Evolutionary conservation across 2,888 invertebrate genomes (phyloP).

Genomic region (Orthonevra nobilis): DNA sequence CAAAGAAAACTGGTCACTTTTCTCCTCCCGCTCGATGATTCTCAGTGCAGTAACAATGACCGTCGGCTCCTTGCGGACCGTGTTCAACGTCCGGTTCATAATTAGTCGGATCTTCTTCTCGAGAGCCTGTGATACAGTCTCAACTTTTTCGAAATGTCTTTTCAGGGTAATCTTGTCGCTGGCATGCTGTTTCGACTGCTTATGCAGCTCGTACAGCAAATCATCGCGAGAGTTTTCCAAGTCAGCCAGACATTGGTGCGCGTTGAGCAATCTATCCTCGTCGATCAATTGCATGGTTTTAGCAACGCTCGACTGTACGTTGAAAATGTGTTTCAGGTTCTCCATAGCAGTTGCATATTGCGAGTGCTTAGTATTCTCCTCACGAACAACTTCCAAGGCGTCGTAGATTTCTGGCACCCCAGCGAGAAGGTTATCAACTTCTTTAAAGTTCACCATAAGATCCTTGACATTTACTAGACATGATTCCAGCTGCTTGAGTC

Average conservation of each 20-base stretch:
- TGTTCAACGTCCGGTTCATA: constrained; percentile 93
- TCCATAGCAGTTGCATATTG: constrained; percentile 99
- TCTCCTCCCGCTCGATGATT: constrained; percentile 98
- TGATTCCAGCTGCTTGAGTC: constrained; percentile 92
- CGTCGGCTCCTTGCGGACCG: constrained; percentile 95
- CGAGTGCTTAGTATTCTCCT: constrained; percentile 96
- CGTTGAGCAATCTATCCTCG: constrained; percentile 96
- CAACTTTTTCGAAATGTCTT: constrained; percentile 97
- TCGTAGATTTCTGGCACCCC: constrained; percentile 90
- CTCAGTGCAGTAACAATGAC: constrained; percentile 97
- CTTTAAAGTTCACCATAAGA: constrained; percentile 86
- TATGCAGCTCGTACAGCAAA: constrained; percentile 94
- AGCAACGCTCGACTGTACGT: constrained; percentile 96
- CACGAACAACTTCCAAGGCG: constrained; percentile 90
- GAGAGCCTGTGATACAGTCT: constrained; percentile 91
- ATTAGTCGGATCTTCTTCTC: constrained; percentile 96
- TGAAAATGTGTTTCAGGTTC: constrained; percentile 98
- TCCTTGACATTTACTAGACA: constrained; percentile 92
- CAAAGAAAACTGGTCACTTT: constrained; percentile 92
- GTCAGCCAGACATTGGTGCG: constrained; percentile 96
- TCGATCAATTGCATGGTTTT: constrained; percentile 96
- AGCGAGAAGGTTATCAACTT: constrained; percentile 87
- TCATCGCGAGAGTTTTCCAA: constrained; percentile 98
- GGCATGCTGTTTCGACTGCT: constrained; percentile 93
- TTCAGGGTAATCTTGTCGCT: constrained; percentile 93